A percentile compares a stretch with the other conserved stretches of the same genome.
These are phyloP conservation scores for Dascillus cervinus DNA, from an alignment of 2,888 invertebrate species.

Conservation along the genomic window DNA sequence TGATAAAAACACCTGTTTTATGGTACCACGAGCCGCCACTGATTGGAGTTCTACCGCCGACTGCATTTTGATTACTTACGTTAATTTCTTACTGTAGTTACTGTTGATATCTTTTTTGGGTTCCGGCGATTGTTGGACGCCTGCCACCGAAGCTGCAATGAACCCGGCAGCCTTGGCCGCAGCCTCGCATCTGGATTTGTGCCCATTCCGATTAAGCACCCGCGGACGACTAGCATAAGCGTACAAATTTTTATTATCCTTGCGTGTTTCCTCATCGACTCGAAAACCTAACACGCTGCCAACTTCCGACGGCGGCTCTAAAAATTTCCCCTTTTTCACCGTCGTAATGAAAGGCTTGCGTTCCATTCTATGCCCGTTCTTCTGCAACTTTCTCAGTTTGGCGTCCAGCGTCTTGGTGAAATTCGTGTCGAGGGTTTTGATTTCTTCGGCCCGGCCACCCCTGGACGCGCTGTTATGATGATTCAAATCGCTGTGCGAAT, in stretches of 20 bases:
- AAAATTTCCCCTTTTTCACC: slow-evolving; percentile 69
- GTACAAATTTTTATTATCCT: slow-evolving; percentile 46
- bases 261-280: slow-evolving; percentile 16
- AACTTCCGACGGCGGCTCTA: slow-evolving; percentile 68
- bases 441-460: slow-evolving; percentile 31
- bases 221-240: slow-evolving; percentile 60
- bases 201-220: slow-evolving; percentile 38
- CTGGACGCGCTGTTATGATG: slow-evolving; percentile 32
- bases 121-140: slow-evolving; percentile 18
- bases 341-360: slow-evolving; percentile 67
- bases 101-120: slow-evolving; percentile 21
- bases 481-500: slow-evolving; percentile 43
- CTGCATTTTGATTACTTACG: slow-evolving; percentile 24
- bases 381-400: slow-evolving; percentile 61
- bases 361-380: slow-evolving; percentile 42
- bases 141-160: slow-evolving; percentile 29
- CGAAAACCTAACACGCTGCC: slow-evolving; percentile 56
- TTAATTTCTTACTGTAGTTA: slow-evolving; percentile 17
- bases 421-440: slow-evolving; percentile 41
- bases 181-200: slow-evolving; percentile 33
- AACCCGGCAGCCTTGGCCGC: slow-evolving; percentile 35
- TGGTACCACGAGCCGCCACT: too few species aligned
- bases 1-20: too few species aligned
- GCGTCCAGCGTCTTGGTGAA: slow-evolving; percentile 66
- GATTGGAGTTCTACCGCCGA: too few species aligned